Conservation (phyloP, 2,888 invertebrate species). For the Cryptosula pallasiana region DNA sequence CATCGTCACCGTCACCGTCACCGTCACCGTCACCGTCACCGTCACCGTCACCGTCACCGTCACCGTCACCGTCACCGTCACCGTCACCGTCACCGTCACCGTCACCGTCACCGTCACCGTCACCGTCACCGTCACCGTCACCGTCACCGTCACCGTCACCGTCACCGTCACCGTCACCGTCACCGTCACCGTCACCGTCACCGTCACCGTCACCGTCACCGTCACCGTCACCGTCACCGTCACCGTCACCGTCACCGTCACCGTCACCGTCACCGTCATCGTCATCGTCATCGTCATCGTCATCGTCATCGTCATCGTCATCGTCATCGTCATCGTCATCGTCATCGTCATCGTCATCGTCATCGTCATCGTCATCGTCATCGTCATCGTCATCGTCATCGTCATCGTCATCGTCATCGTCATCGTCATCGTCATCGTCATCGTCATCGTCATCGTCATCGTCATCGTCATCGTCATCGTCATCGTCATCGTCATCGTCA, state of each 20-base stretch:
- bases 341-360: conserved; percentile 21
- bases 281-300: conserved; percentile 10
- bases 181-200: conserved; percentile 10
- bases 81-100: conserved; percentile 10
- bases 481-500: conserved; percentile 23
- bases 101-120: neutral
- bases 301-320: conserved; percentile 10
- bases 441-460: neutral
- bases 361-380: conserved; percentile 3
- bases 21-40: conserved; percentile 10
- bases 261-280: conserved; percentile 10
- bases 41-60: conserved; percentile 10
- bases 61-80: conserved; percentile 10
- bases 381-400: conserved; percentile 16
- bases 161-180: conserved; percentile 10
- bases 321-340: conserved; percentile 16
- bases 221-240: conserved; percentile 10
- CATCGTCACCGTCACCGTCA: conserved; percentile 10
- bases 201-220: conserved; percentile 10
- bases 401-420: conserved; percentile 11
- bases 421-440: conserved; percentile 10
- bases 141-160: conserved; percentile 10
- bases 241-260: conserved; percentile 10
- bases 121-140: conserved; percentile 5
- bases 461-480: too few species aligned